Evolutionary conservation across 2,888 invertebrate species (phyloP), one percentile per base, ranked within the genome.

Genomic region (Drosophila rellima): DNA sequence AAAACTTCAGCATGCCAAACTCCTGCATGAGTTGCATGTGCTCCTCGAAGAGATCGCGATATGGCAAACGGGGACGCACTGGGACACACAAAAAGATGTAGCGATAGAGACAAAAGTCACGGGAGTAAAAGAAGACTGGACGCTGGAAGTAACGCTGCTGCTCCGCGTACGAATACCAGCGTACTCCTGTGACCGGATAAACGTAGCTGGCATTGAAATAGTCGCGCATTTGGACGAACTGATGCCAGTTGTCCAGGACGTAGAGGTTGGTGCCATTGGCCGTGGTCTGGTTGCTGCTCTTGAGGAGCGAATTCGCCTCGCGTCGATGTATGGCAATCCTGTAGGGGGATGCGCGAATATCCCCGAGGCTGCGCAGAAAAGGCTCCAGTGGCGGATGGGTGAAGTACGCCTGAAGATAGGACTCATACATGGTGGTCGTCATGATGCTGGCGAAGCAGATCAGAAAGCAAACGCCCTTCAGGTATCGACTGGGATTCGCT

Each of bases 371-470:
- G 1, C 26, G 66, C 1, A 74, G 0, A 0, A 4, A 8, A 0
- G 59, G 18, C 42, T 72, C 50, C 0, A 40, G 2, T 0, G 86
- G 82, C 0, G 80, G 82, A 2, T 65, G 54, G 0, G 69, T 78
- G n/a, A 86, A 74, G 10, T 61, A 67, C 3, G 84, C 40, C 11
- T 89, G 74, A 50, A 88, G 29, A 5, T 74, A 89, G 5, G 75
- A 68, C 15, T 56, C 57, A 33, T 86, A 88, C 89, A 88, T 88
- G 39, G 86, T 84, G 15, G 75, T 78, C 2, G 71, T 68, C 80
- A 86, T 68, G 3, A 88, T 26, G 60, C 89, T 79, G 10, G 80
- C 76, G n/a, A 74, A 88, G 57, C 70, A 76, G 0, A 88, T 3
- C 0, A 86, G 50, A 3, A 73, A 26, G 2, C 75, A 66, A 4